Base-by-base conservation (phyloP, 2,113 vertebrate species). In the rat (Rattus norvegicus) region DNA sequence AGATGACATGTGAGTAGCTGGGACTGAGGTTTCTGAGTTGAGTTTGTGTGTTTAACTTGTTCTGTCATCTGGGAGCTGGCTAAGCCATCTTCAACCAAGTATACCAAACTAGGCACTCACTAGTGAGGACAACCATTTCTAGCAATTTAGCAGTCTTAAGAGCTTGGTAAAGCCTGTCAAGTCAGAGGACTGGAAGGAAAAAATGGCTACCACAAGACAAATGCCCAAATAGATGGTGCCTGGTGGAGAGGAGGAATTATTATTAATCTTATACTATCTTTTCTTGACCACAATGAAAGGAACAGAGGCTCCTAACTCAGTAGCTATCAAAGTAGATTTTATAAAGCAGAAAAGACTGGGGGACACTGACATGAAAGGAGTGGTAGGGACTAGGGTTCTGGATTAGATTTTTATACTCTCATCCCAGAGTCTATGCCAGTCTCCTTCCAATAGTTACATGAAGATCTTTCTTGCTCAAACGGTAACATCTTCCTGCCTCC, bases 41-140 rank as follows among this genome's bases (percentile, higher is more conserved):
- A 83, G 67, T 91, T 67, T 81, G 20, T 91, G 67, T n/a, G 75
- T 65, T 75, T 81, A 67, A 16, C 12, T 20, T 88, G 67, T 47
- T 76, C 4, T 20, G 70, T 20, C 33, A 20, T 33, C 30, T 96
- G 26, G 10, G 47, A 91, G 73, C 69, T 63, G 26, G 49, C 67
- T 75, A 93, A 83, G 36, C 13, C 10, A 17, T 73, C 8, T 90
- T 72, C 13, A 79, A 72, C 8, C 36, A 85, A 90, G 43, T 43
- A 90, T 0, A 33, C 14, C 54, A 92, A 61, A 89, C 9, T 54
- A 54, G 63, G 14, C 5, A 90, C 30, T n/a, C 65, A 67, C 36
- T 87, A 56, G n/a, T 81, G 67, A 93, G 49, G 52, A 14, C 7
- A 91, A 91, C 28, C 47, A 87, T 87, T 93, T 92, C 63, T 94